Base-by-base conservation (phyloP, 2,113 vertebrate genomes). In the Myrmophylax atrothorax region DNA sequence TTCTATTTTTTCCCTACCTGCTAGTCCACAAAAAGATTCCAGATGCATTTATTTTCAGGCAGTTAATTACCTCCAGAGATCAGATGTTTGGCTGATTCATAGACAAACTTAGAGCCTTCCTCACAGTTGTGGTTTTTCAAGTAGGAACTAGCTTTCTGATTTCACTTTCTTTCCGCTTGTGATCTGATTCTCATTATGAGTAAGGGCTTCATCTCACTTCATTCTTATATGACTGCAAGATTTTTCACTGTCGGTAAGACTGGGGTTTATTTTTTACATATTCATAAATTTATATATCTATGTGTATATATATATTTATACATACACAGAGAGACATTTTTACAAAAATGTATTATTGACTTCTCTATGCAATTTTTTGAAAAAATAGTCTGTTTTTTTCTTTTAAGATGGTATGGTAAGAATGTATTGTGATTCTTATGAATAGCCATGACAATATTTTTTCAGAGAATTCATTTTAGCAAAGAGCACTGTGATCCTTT, bases 81-180 rank as follows among this genome's bases (percentile, higher is more conserved):
- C 93, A 95, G 93, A 92, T 84, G 93, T 91, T 91, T 97, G 91
- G 93, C 94, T 96, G 95, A 96, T 96, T 96, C 94, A 95, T 79
- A 95, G 49, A 83, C 69, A 92, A 94, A 84, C 69, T 90, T 79
- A 29, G 35, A 91, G 58, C 58, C 81, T 96, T 95, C 66, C 81
- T 93, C 66, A 58, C 23, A 0, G 66, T 62, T 11, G 23, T 66
- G 74, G 40, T 72, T 95, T 96, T 95, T 94, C 44, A 46, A 96
- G 94, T 58, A 97, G 89, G 87, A 95, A 76, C 84, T 84, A 84
- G 91, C 81, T 94, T 94, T 87, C 89, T 68, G 74, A 72, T 92
- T 96, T 96, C 69, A 82, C 84, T n/a, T 87, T 86, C 94, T 92
- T 94, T 83, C 58, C 40, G 70, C 60, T 84, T 78, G 47, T 42